These are phyloP conservation scores for Aeoliscus strigatus DNA, from an alignment of 2,797 vertebrate genomes.

Conservation along the genomic window DNA sequence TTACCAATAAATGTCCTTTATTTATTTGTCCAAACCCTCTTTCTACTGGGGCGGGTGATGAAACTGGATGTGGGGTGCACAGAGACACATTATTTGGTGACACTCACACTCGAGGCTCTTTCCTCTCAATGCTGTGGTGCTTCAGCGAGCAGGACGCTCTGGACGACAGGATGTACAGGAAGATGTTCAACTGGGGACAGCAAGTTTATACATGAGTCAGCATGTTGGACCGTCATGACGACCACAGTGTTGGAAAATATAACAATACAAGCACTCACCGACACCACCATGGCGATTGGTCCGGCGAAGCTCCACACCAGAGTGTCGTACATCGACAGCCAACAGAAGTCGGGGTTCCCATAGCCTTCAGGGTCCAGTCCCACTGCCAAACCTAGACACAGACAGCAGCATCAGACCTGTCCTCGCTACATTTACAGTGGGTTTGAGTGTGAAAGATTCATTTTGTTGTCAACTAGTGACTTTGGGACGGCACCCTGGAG, in stretches of 20 bases:
- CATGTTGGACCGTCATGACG: too few species aligned
- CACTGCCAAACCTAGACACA: constrained; percentile 83
- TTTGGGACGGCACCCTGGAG: too few species aligned
- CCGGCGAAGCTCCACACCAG: constrained; percentile 94
- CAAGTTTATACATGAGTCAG: constrained; percentile 7
- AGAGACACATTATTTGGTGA: not conserved
- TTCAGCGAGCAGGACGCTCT: constrained; percentile 78
- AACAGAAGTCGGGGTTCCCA: constrained; percentile 94
- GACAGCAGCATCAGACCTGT: not conserved
- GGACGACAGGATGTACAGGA: constrained; percentile 84
- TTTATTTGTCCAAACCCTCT: too few species aligned
- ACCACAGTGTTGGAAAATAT: not conserved
- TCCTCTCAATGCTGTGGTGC: constrained; percentile 86
- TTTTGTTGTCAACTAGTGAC: too few species aligned
- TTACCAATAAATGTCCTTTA: too few species aligned
- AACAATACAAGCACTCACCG: constrained; percentile 70
- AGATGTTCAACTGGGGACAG: constrained; percentile 82
- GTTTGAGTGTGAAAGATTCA: constrained; percentile 1
- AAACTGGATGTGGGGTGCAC: too few species aligned
- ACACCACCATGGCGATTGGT: constrained; percentile 81
- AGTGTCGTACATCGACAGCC: constrained; percentile 90
- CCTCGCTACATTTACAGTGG: not conserved
- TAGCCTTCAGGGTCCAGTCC: constrained; percentile 94
- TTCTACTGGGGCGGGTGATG: too few species aligned
- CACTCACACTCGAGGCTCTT: constrained; percentile 83